Base-by-base conservation (phyloP, 2,888 invertebrate genomes). In the Vannuccia rotundouncinata region DNA sequence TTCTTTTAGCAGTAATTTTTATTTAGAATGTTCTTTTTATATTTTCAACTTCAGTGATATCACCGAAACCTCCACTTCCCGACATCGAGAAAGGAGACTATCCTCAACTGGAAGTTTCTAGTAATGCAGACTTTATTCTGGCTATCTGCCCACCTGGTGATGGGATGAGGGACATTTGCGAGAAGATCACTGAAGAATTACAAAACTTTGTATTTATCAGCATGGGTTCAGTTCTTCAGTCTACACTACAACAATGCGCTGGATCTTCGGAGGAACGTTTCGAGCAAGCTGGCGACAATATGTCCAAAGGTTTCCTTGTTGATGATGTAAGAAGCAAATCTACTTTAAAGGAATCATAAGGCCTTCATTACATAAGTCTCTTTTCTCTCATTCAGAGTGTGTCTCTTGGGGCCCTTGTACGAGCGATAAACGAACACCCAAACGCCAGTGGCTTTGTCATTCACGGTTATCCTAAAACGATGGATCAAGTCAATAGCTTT, bases 401-500 rank as follows among this genome's bases (percentile, higher is more conserved):
- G 27, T 86, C 87, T 31, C 83, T 85, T 0, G 86, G 87, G 22
- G 81, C 88, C 22, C 80, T 89, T 0, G 83, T 85, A 74, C 83
- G 84, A 10, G 84, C 84, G 2, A 82, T 89, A 22, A 85, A 85
- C 81, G 82, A 83, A 31, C 82, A 85, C 80, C 81, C 82, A 1
- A 82, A 84, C 30, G 86, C 87, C 45, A 86, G 86, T 83, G 89
- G 89, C 25, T 87, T 88, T 82, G 85, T 89, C n/a, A 84, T 89
- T 22, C 88, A 89, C 81, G 89, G 89, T 0, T 89, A 87, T 82
- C 89, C 89, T 1, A 83, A 89, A 78, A 86, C 86, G 25, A 81
- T 86, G 82, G 83, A 84, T 1, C 89, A 89, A 81, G 85, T 86
- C 0, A 83, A 84, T 30, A 87, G 88, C 59, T 86, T 87, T 81